Evolutionary conservation across 2,888 invertebrate genomes (phyloP).

Genomic region (Cantharis rustica): DNA sequence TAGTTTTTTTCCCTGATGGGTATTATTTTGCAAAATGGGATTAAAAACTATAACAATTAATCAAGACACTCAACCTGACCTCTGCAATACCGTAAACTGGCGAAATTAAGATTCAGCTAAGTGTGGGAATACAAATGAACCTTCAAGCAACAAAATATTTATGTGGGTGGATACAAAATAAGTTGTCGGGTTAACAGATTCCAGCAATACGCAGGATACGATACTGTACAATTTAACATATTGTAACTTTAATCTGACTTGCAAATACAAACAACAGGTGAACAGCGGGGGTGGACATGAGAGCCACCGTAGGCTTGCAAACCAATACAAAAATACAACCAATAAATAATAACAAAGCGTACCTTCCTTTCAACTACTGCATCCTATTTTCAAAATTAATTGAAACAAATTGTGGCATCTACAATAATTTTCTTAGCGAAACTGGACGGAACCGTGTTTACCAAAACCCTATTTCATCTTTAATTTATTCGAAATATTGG

Average conservation of each 20-base stretch:
- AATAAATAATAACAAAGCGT: constrained; percentile 11
- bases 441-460: neutral
- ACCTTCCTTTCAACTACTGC: neutral
- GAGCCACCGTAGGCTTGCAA: constrained; percentile 33
- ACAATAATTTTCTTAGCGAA: neutral
- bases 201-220: constrained; percentile 29
- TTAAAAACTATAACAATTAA: neutral
- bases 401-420: neutral
- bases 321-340: constrained; percentile 20
- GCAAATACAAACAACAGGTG: constrained; percentile 33
- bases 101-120: constrained; percentile 1
- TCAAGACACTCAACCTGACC: neutral
- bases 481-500: constrained; percentile 16
- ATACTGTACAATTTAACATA: constrained; percentile 25
- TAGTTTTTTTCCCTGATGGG: too few relatives aligned
- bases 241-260: constrained; percentile 31
- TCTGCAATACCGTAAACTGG: neutral
- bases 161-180: constrained; percentile 28
- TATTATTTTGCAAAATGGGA: neutral
- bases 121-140: constrained; percentile 15
- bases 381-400: neutral
- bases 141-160: constrained; percentile 12
- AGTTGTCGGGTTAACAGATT: constrained; percentile 28
- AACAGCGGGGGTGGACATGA: constrained; percentile 33
- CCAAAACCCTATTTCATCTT: neutral